phyloP scores from a whole-genome alignment of 2,113 vertebrate species.

The Felis catus region F.catus_Fca126_mat1.0 CM031426.1:50544001-50544500 shows the following conservation, averaged over 20 bases:
- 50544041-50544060: neutral
- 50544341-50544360: neutral
- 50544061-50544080: neutral
- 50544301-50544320: neutral
- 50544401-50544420: too few relatives aligned
- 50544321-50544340: neutral
- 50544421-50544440: too few relatives aligned
- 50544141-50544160: neutral
- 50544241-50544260: neutral
- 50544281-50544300: neutral
- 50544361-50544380: neutral
- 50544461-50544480: too few relatives aligned
- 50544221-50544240: rapidly evolving
- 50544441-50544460: too few relatives aligned
- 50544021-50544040: neutral
- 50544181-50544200: rapidly evolving
- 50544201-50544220: rapidly evolving
- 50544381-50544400: neutral
- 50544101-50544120: neutral
- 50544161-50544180: neutral
- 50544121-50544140: neutral
- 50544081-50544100: neutral
- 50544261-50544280: neutral
- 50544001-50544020: neutral
- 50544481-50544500: too few relatives aligned